These are phyloP conservation scores for Lysiphlebus fabarum DNA, from an alignment of 1,140 invertebrate species.

Conservation along the genomic window DNA sequence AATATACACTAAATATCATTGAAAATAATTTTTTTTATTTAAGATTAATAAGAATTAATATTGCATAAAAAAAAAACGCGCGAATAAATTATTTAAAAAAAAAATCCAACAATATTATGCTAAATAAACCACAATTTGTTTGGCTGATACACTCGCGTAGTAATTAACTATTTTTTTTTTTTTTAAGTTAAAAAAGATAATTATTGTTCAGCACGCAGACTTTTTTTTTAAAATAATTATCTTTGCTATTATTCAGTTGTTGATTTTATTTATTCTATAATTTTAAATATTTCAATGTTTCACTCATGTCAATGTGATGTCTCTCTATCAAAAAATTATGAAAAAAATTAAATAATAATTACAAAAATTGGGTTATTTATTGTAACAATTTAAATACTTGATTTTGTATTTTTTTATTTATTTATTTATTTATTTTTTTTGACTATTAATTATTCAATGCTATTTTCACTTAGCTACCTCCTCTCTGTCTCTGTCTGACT, in stretches of 20 bases:
- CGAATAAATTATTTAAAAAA: too few species aligned
- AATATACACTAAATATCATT: too few species aligned
- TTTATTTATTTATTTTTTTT: constrained; percentile 7
- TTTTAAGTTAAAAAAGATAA: constrained; percentile 11
- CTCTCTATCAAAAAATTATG: too few species aligned
- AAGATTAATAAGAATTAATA: too few species aligned
- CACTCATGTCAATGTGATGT: too few species aligned
- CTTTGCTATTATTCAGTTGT: constrained; percentile 6
- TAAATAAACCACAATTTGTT: background rate
- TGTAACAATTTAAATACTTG: too few species aligned
- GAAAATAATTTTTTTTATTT: too few species aligned
- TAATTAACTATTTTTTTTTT: constrained; percentile 29
- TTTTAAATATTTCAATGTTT: background rate
- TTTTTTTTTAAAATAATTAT: constrained; percentile 12
- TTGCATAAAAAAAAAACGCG: background rate
- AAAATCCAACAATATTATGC: too few species aligned
- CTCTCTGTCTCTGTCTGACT: constrained; percentile 25
- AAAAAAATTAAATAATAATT: too few species aligned
- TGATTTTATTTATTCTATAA: constrained; percentile 10
- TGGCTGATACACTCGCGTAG: constrained; percentile 33
- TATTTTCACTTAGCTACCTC: constrained; percentile 11
- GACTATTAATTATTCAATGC: background rate
- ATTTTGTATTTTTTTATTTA: background rate
- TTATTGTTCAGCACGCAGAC: constrained; percentile 28
- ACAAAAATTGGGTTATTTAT: too few species aligned